Percentiles rank a stretch among this genome's conserved stretches.
Evolutionary conservation across 2,888 invertebrate species (phyloP).

Genomic region (Embidobia sp.): DNA sequence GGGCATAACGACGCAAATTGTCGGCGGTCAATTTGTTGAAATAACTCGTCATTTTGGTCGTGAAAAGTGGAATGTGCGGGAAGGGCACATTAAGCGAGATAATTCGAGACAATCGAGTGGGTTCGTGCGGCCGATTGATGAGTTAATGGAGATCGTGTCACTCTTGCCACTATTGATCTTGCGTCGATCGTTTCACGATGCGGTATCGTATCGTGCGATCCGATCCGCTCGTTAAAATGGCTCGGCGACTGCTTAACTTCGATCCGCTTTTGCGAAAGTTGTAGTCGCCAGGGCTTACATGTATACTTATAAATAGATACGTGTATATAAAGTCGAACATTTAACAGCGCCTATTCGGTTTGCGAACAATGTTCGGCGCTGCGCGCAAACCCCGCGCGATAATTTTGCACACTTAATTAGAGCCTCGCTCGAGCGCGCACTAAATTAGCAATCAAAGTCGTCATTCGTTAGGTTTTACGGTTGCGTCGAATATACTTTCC

Average conservation of each 20-base stretch:
- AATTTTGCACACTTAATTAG: constrained; percentile 44
- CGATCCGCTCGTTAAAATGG: constrained; percentile 74
- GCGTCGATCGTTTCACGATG: constrained; percentile 63
- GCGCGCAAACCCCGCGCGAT: constrained; percentile 13
- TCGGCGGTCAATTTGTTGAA: too few relatives aligned
- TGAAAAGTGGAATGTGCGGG: too few relatives aligned
- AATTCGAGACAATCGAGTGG: constrained; percentile 51
- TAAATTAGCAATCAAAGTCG: constrained; percentile 25
- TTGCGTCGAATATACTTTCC: constrained; percentile 2
- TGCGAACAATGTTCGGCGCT: constrained; percentile 47
- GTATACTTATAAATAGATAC: constrained; percentile 49
- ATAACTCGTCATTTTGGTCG: too few relatives aligned
- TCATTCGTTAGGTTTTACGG: constrained; percentile 20
- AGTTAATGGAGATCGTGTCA: constrained; percentile 69
- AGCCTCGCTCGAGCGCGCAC: too few relatives aligned
- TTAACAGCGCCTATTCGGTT: constrained; percentile 48
- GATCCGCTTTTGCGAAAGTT: constrained; percentile 70
- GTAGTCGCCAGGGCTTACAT: constrained; percentile 29
- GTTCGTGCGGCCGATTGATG: constrained; percentile 43
- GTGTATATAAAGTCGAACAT: constrained; percentile 49
- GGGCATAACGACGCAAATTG: too few relatives aligned
- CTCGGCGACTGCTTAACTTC: constrained; percentile 69
- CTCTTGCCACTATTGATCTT: constrained; percentile 66
- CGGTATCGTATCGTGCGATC: constrained; percentile 69
- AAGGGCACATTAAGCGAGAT: constrained; percentile 34